Conservation (phyloP, 2,113 vertebrate genomes). For the Pteropus alecto region DNA sequence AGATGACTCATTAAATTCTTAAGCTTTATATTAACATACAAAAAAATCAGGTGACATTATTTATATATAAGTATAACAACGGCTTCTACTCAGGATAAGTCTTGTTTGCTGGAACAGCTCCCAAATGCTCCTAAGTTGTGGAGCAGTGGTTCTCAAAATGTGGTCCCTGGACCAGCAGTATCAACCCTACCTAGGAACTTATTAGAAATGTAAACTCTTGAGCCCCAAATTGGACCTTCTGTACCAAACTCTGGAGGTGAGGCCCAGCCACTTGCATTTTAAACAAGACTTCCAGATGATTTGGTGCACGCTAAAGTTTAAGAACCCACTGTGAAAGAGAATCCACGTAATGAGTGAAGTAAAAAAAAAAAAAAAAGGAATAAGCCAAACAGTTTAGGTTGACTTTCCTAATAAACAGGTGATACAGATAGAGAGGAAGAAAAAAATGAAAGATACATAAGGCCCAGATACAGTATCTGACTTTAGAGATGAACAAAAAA, state of each 20-base stretch:
- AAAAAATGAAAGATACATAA: background rate
- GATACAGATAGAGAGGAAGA: rapidly evolving
- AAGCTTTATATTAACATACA: background rate
- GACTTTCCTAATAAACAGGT: background rate
- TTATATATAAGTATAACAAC: background rate
- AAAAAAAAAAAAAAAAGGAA: background rate
- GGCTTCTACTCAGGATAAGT: background rate
- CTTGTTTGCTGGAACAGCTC: background rate
- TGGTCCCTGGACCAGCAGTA: background rate
- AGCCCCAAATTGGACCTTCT: background rate
- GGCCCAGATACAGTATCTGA: background rate
- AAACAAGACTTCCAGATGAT: background rate
- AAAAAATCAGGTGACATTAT: background rate
- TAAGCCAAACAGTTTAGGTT: background rate
- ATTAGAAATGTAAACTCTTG: slow-evolving; percentile 2
- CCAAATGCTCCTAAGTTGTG: background rate
- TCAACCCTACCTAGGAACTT: background rate
- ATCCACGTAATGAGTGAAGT: background rate
- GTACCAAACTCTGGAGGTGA: background rate
- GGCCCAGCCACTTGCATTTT: background rate
- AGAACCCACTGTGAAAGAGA: background rate
- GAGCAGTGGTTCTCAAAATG: background rate
- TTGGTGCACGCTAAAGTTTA: background rate
- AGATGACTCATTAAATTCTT: slow-evolving; percentile 1
- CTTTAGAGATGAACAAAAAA: background rate